A percentile compares a stretch with the other conserved stretches of the same genome.
Evolutionary conservation across 2,888 invertebrate genomes (phyloP).

Genomic region (Ophion ellenae): DNA sequence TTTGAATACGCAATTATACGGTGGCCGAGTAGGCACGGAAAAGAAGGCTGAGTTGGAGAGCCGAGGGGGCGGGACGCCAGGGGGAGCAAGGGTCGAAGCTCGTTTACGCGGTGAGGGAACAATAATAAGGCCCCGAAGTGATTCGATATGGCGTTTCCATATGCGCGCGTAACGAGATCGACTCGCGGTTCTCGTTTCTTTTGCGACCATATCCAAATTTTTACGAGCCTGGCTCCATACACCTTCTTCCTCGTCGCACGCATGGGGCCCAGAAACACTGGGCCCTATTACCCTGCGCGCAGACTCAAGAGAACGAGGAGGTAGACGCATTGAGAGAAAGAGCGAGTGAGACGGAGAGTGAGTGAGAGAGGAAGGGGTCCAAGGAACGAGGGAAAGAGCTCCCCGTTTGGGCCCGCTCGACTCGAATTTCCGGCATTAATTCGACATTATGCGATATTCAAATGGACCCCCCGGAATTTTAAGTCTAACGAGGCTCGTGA

Average conservation of each 20-base stretch:
- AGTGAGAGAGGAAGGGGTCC: slow-evolving; percentile 35
- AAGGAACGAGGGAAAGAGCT: slow-evolving; percentile 55
- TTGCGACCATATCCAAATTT: slow-evolving; percentile 64
- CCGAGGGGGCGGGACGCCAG: not conserved
- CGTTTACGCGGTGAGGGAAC: slow-evolving; percentile 2
- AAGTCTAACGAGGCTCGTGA: slow-evolving; percentile 77
- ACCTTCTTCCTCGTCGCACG: slow-evolving; percentile 39
- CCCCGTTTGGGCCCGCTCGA: slow-evolving; percentile 71
- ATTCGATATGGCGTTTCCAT: slow-evolving; percentile 64
- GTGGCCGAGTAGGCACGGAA: not conserved
- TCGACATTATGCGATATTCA: slow-evolving; percentile 83
- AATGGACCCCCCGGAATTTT: slow-evolving; percentile 81
- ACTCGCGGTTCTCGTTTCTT: slow-evolving; percentile 60
- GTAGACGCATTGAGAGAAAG: not conserved
- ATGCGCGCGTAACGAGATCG: slow-evolving; percentile 68
- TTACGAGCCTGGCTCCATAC: slow-evolving; percentile 46
- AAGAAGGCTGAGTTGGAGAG: not conserved
- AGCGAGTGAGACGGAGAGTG: not conserved
- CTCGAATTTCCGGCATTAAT: slow-evolving; percentile 83
- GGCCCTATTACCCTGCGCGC: slow-evolving; percentile 61
- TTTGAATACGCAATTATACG: not conserved
- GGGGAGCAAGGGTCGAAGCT: slow-evolving; percentile 31
- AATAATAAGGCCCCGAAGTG: slow-evolving; percentile 49
- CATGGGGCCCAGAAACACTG: slow-evolving; percentile 25
- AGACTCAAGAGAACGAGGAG: slow-evolving; percentile 22